Evolutionary conservation across 64 coral and sea anemone genomes (phyloP), one percentile per base, ranked within the genome.

Genomic region (Montipora capricornis): DNA sequence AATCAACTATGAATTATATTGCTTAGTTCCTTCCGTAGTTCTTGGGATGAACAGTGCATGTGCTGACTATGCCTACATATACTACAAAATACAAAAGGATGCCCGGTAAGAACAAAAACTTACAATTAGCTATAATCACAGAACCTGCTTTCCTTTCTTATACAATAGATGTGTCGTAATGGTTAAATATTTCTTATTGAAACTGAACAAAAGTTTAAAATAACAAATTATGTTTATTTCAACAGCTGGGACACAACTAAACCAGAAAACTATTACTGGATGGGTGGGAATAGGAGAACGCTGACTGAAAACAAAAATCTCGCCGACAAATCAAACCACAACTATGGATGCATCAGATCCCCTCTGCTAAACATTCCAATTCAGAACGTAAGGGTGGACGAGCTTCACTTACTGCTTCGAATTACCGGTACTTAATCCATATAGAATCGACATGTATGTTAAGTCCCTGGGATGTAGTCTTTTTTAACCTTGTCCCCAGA

Each of bases 191-290:
- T 79, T 10, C 47, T 46, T 44, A 46, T 77, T 77, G 0, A 77
- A 46, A 11, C 37, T 77, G 3, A 79, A 52, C 77, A 79, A 79
- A 19, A 19, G 17, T 19, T 79, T n/a, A 37, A 51, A 51, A 52
- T 26, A 22, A 80, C 49, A 51, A 57, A 80, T 26, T 79, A 26
- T 58, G 51, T 57, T 80, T 24, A 11, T 57, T 8, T 57, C 11
- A 59, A 59, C 78, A 90, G 89, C n/a, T 90, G 89, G 89, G 89
- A 90, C 60, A 90, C 79, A 80, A 11, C 77, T 50, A 90, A 90
- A 44, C 14, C 76, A 77, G 75, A 78, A 37, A 16, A 59, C 0
- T 49, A 49, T 22, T 90, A 80, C 61, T 90, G 88, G 88, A 90
- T 15, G n/a, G 76, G 52, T 44, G 76, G 49, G 17, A 90, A 67